Conservation (phyloP, 2,797 vertebrate species). For the Octomys mimax region DNA sequence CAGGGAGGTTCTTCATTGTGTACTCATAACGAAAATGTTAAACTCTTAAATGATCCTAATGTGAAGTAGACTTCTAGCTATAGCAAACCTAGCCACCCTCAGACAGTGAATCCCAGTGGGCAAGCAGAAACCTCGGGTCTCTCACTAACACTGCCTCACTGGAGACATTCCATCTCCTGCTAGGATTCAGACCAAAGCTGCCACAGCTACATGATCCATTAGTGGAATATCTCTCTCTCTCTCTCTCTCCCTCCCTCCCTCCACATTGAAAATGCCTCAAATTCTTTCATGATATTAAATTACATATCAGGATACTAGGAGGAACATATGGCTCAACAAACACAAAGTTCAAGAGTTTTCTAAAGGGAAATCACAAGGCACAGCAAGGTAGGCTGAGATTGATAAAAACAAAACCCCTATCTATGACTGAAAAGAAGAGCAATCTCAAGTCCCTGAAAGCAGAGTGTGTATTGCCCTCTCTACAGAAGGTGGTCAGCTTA, state of each 20-base stretch:
- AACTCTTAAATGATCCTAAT: not conserved
- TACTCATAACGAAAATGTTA: conserved; percentile 22
- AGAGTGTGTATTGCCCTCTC: not conserved
- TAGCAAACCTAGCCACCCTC: not conserved
- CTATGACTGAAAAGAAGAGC: not conserved
- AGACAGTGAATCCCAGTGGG: not conserved
- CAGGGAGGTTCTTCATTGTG: not conserved
- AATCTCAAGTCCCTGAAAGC: not conserved
- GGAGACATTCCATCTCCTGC: not conserved
- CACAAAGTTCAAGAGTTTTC: not conserved
- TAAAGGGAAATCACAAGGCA: not conserved
- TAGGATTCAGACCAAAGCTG: not conserved
- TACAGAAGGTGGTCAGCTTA: not conserved
- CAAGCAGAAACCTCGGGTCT: not conserved
- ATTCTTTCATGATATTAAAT: not conserved
- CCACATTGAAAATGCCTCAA: not conserved
- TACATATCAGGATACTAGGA: not conserved
- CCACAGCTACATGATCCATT: not conserved
- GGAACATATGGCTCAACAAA: not conserved
- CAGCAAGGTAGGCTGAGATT: not conserved
- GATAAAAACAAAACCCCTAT: not conserved
- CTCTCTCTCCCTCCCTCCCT: not conserved
- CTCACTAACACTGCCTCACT: not conserved
- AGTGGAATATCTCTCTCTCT: not conserved
- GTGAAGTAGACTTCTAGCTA: not conserved